phyloP scores from a whole-genome alignment of 2,888 invertebrate species.

The Clepsis dumicolana region DNA sequence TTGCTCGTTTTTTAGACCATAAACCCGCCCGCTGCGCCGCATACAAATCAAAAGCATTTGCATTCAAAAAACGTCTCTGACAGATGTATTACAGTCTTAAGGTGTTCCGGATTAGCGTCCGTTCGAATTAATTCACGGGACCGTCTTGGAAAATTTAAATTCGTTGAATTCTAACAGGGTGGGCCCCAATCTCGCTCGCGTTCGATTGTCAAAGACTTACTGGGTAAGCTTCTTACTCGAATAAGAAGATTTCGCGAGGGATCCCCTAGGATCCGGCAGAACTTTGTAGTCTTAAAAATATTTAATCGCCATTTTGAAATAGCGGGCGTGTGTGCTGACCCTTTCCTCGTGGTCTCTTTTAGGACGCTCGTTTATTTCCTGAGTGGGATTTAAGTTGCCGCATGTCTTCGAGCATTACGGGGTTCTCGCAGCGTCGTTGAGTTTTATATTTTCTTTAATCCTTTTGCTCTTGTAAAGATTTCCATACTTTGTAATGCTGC shows the following conservation, averaged over 20 bases:
- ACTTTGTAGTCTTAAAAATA: slow-evolving; percentile 75
- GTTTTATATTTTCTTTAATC: slow-evolving; percentile 3
- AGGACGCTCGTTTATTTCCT: slow-evolving; percentile 20
- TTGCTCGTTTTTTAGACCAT: slow-evolving; percentile 39
- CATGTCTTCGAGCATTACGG: slow-evolving; percentile 5
- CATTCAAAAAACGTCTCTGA: slow-evolving; percentile 49
- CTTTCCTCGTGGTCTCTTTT: slow-evolving; percentile 9
- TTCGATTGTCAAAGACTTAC: slow-evolving; percentile 83
- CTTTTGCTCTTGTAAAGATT: neutral
- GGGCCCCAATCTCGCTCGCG: slow-evolving; percentile 62
- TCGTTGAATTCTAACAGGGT: slow-evolving; percentile 55
- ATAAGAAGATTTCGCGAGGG: slow-evolving; percentile 77
- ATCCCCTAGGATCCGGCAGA: slow-evolving; percentile 57
- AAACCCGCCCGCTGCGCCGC: slow-evolving; percentile 28
- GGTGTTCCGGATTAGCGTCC: slow-evolving; percentile 44
- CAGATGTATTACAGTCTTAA: slow-evolving; percentile 47
- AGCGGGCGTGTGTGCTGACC: slow-evolving; percentile 44
- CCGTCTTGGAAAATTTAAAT: slow-evolving; percentile 50
- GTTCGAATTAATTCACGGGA: slow-evolving; percentile 65
- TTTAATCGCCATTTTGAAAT: slow-evolving; percentile 58
- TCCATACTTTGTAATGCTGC: neutral
- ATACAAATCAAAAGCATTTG: slow-evolving; percentile 46
- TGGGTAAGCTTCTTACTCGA: slow-evolving; percentile 77
- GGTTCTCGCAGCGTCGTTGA: slow-evolving; percentile 2
- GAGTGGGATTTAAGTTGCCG: slow-evolving; percentile 22